Base-by-base conservation (phyloP, 1,140 invertebrate species). In the Venturia canescens region DNA sequence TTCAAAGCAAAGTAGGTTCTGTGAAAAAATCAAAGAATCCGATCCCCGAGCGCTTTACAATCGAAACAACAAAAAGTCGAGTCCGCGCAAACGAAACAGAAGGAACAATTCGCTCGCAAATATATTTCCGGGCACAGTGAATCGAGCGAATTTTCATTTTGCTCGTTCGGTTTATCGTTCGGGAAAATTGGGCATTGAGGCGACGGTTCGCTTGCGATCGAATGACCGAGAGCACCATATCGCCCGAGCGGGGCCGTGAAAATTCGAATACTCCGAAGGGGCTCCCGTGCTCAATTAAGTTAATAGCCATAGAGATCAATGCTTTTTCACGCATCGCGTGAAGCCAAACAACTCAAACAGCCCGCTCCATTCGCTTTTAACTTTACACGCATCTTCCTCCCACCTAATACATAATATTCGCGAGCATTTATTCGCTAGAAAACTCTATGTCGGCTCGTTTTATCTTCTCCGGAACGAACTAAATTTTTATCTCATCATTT, bases 271-370 rank as follows among this genome's bases (percentile, higher is more conserved):
- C 71, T 74, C 23, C 38, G 44, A 26, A 48, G 38, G 13, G 60
- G 21, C 60, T 74, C 21, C 21, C 71, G 44, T 34, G 71, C 71
- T 74, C 71, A 74, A 74, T 74, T 74, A 74, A 74, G 38, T 74
- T 74, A 74, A 74, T 74, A 74, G 71, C 53, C 53, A 74, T 74
- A 48, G 71, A 74, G 71, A 74, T 74, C 71, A 74, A 74, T 48
- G 71, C 71, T 57, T 74, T 48, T 74, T 57, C 71, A 74, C 71
- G 71, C 71, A 74, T 74, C 71, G 48, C 16, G 18, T 23, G 21
- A 74, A 27, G 23, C 71, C 71, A 74, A 74, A 74, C 48, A 48
- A 13, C 3, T 48, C n/a, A 53, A 31, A 23, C 34, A 44, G 38
- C 7, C 38, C 7, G 38, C 38, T 44, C 38, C 13, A 11, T 18